phyloP scores from a whole-genome alignment of 2,797 vertebrate genomes.

The Xenops minutus region DNA sequence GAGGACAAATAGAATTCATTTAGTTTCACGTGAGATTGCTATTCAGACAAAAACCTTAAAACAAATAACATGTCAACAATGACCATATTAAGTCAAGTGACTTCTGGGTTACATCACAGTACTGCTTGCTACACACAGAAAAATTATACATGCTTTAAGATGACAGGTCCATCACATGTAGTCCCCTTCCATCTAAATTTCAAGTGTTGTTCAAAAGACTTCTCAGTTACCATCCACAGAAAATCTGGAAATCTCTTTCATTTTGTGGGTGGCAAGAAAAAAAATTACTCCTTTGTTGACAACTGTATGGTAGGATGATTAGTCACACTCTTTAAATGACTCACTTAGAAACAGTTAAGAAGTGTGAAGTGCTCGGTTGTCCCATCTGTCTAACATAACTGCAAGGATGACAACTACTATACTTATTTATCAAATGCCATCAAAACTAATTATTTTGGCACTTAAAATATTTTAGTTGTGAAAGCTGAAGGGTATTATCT shows the following conservation, averaged over 20 bases:
- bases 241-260: background rate
- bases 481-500: background rate
- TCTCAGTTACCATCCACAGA: background rate
- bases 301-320: conserved; percentile 30
- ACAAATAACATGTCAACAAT: fast-evolving
- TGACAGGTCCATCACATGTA: background rate
- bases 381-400: conserved; percentile 48
- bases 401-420: background rate
- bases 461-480: background rate
- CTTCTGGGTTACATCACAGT: background rate
- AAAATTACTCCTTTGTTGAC: conserved; percentile 42
- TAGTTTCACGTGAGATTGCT: fast-evolving
- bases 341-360: conserved; percentile 35
- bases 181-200: background rate
- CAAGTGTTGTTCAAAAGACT: background rate
- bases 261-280: conserved; percentile 1
- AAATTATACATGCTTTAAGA: fast-evolving
- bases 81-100: fast-evolving
- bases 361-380: background rate
- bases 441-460: background rate
- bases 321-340: conserved; percentile 39
- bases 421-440: background rate
- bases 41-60: background rate
- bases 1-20: background rate
- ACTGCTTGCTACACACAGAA: background rate